These are phyloP conservation scores for Caenorhabditis afra DNA, from an alignment of 2,888 invertebrate genomes.

Conservation along the genomic window DNA sequence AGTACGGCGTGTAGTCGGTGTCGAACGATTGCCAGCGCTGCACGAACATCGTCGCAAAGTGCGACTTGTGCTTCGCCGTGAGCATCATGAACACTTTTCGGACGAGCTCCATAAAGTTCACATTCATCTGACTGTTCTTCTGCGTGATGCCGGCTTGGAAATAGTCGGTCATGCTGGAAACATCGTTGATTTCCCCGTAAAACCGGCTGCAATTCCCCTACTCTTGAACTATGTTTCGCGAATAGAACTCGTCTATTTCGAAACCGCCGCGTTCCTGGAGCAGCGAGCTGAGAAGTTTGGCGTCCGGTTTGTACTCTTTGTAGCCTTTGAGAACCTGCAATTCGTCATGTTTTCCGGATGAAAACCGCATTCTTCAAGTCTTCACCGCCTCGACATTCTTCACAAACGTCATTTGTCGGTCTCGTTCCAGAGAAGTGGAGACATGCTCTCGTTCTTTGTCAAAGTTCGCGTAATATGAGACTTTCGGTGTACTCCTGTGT, in stretches of 20 bases:
- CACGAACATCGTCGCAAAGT: neutral
- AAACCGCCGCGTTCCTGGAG: neutral
- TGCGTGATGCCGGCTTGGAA: neutral
- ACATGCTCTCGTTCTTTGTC: too few species aligned
- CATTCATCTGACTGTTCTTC: neutral
- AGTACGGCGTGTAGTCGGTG: neutral
- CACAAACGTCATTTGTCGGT: too few species aligned
- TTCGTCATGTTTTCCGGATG: neutral
- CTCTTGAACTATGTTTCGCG: neutral
- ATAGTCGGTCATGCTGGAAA: neutral
- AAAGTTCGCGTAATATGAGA: too few species aligned
- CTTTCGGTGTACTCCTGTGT: too few species aligned
- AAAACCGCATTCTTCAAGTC: too few species aligned
- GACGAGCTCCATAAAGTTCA: neutral
- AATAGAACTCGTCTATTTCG: neutral
- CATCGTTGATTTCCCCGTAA: neutral
- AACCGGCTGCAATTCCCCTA: neutral
- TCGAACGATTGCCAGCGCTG: neutral
- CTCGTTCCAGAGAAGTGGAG: too few species aligned
- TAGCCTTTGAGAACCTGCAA: neutral
- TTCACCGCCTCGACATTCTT: too few species aligned
- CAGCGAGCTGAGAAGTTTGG: neutral
- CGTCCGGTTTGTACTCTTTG: neutral
- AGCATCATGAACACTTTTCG: neutral
- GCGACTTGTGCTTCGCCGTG: neutral